Base-by-base conservation (phyloP, 2,888 invertebrate genomes). In the Ochropacha duplaris region DNA sequence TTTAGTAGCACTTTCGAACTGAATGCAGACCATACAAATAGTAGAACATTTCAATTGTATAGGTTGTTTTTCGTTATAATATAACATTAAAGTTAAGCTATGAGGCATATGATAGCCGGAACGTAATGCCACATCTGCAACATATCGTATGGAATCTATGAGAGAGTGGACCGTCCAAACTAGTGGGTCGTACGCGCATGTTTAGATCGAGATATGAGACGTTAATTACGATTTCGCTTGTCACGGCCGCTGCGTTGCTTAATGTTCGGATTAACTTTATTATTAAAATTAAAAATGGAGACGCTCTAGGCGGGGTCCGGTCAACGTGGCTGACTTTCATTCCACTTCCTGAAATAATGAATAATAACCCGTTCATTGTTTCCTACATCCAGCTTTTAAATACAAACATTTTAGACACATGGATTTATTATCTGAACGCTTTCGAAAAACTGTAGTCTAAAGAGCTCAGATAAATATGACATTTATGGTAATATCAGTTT, bases 171-270 rank as follows among this genome's bases (percentile, higher is more conserved):
- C 50, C 49, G 64, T 68, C 70, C 66, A 64, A 71, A 65, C 66
- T 69, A 62, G 65, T 63, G 60, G 58, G 52, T 60, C 69, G 68
- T 64, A 64, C 70, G 68, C 72, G 68, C 76, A 61, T 59, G 70
- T 69, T 71, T 69, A 76, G 77, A 75, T 80, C 78, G 74, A 81
- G 81, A 83, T 84, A 84, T 73, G 71, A 76, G 75, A 76, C 82
- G 86, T 85, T 90, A 89, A 91, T 90, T 90, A 88, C 85, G 81
- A 83, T 88, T 86, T 88, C 87, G 88, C 86, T 78, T 86, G 90
- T 92, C 91, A 91, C 90, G 91, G 83, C 76, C 82, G 74, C 79
- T 89, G 89, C 76, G 76, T 83, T 81, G 85, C 86, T 86, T 90
- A 90, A 91, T 88, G 91, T 88, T 77, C 83, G 79, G 71, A 78